These are phyloP conservation scores for Chaenogobius annularis DNA, from an alignment of 2,113 vertebrate species.

Conservation along the genomic window DNA sequence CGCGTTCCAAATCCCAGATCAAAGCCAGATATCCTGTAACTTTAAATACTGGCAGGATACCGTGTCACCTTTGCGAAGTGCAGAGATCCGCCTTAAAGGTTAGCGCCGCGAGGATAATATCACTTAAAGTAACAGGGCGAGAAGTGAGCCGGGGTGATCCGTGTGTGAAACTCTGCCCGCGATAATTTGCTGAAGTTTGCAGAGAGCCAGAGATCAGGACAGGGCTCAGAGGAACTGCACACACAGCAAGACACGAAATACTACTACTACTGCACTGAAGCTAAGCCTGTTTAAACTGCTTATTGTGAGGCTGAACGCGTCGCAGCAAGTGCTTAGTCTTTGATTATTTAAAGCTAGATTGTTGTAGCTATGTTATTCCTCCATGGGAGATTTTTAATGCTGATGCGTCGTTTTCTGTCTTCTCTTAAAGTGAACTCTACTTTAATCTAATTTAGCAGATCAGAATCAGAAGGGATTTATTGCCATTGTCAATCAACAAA, in stretches of 20 bases:
- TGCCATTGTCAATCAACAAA: no score
- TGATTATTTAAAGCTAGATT: slow-evolving; percentile 25
- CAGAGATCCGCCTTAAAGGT: slow-evolving; percentile 23
- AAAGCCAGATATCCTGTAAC: neutral
- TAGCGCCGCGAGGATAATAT: slow-evolving; percentile 28
- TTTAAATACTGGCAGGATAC: slow-evolving; percentile 11
- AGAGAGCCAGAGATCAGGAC: slow-evolving; percentile 34
- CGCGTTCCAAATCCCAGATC: neutral
- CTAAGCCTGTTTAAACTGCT: slow-evolving; percentile 5
- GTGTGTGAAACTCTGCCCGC: slow-evolving; percentile 38
- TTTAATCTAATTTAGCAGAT: no score
- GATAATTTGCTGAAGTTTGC: slow-evolving; percentile 42
- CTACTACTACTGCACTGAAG: neutral
- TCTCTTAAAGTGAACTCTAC: neutral
- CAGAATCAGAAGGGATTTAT: no score
- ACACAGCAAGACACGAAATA: slow-evolving; percentile 31
- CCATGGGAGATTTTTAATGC: slow-evolving; percentile 7
- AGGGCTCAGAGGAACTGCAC: slow-evolving; percentile 31
- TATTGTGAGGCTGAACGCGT: slow-evolving; percentile 9
- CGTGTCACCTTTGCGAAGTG: slow-evolving; percentile 30
- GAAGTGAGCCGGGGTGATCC: slow-evolving; percentile 18
- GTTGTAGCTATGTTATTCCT: neutral
- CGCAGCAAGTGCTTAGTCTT: slow-evolving; percentile 14
- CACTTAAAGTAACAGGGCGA: slow-evolving; percentile 25
- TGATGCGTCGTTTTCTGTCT: neutral